Base-by-base conservation (phyloP, 2,113 vertebrate species). In the Actenoides lindsayi region DNA sequence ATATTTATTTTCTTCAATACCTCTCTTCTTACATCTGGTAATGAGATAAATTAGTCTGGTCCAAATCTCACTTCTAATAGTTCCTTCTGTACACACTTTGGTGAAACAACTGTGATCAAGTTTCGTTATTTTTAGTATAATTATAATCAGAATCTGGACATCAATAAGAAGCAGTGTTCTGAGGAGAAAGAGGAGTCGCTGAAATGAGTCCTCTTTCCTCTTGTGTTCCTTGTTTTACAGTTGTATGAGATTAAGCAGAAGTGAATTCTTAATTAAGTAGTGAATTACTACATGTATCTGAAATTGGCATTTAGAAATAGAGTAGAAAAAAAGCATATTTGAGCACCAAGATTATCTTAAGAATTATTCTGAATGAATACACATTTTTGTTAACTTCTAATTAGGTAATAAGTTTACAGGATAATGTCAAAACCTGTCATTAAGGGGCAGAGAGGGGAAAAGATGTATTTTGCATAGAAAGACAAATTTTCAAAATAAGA, bases 211-310 rank as follows among this genome's bases (percentile, higher is more conserved):
- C 3, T 79, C 10, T 75, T 87, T 39, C 14, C 5, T 35, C 16
- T 76, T 41, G 4, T 54, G 5, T 10, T 64, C 10, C 63, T 83
- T 68, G 2, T 64, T 81, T 82, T 21, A 25, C 42, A 65, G 21
- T 14, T 42, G 50, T 83, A 91, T 96, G 82, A 86, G 25, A 69
- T 51, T 87, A 95, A 65, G 73, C 12, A 96, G 65, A 75, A 90
- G 16, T 95, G 35, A 96, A 91, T 92, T 94, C 71, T 84, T 86
- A 94, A 95, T 91, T 78, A 95, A 33, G 51, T 93, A 96, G 97
- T 92, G 42, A 76, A 91, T 89, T 78, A 87, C 54, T 87, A 54
- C 31, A 67, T 94, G 28, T 75, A 88, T 62, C 54, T 88, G n/a
- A 33, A 94, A 63, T 2, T 48, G 46, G 8, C 3, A 50, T 41